Evolutionary conservation across 2,113 vertebrate species (phyloP).

Genomic region (Cebus imitator): DNA sequence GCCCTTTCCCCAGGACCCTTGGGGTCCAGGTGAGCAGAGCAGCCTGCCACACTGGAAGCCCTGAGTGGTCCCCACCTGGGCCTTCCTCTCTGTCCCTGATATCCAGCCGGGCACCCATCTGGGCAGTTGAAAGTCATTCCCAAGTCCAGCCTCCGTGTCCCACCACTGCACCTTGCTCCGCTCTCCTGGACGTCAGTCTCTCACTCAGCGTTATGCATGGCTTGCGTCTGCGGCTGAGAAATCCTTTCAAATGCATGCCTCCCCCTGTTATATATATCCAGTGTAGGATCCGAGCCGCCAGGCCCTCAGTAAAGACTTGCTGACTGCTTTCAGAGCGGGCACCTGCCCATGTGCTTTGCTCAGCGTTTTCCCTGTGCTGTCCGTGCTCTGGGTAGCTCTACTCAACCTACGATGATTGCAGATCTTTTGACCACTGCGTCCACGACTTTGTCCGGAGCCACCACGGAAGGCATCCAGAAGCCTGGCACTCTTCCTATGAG

Average conservation of each 20-base stretch:
- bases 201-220: accelerated
- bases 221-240: neutral
- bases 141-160: neutral
- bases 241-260: neutral
- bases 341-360: neutral
- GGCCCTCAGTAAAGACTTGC: neutral
- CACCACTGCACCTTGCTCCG: neutral
- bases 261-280: neutral
- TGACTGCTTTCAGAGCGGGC: no score
- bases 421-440: neutral
- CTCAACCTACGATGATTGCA: neutral
- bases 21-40: accelerated
- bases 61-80: neutral
- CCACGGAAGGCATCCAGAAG: neutral
- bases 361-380: accelerated
- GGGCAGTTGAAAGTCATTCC: neutral
- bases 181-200: neutral
- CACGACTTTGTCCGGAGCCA: neutral
- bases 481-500: no score
- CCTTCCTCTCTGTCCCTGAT: neutral
- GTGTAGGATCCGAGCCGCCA: neutral
- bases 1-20: neutral
- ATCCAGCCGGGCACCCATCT: neutral
- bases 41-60: neutral
- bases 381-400: neutral